Evolutionary conservation across 2,888 invertebrate species (phyloP).

Genomic region (Phorcus lineatus): DNA sequence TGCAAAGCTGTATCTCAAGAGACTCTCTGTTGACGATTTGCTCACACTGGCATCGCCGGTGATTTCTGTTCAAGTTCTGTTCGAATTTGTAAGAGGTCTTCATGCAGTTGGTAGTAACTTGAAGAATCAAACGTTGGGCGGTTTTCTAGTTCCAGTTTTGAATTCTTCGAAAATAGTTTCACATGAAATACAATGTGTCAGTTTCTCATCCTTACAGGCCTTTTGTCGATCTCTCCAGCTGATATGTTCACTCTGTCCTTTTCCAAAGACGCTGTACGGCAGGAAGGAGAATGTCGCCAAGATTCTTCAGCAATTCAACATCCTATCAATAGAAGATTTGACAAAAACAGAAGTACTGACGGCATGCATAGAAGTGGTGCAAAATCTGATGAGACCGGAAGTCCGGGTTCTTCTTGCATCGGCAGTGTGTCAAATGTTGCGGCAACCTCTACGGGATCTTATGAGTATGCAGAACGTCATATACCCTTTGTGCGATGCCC

Average conservation of each 20-base stretch:
- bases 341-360: neutral
- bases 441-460: neutral
- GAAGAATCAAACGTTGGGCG: no score
- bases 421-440: neutral
- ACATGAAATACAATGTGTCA: neutral
- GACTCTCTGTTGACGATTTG: no score
- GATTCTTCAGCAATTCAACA: neutral
- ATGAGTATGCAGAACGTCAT: neutral
- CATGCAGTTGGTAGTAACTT: no score
- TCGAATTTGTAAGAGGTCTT: no score
- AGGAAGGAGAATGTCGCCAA: neutral
- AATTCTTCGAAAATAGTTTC: neutral
- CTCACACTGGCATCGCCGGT: no score
- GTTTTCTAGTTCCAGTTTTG: neutral
- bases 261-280: neutral
- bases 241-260: neutral
- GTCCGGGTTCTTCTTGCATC: neutral
- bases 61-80: no score
- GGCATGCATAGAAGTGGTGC: neutral
- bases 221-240: neutral
- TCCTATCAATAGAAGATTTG: neutral
- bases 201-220: neutral
- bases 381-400: neutral
- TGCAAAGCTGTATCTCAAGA: no score
- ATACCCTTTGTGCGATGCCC: neutral